A percentile compares a stretch with the other conserved stretches of the same genome.
phyloP scores from a whole-genome alignment of 2,113 vertebrate genomes.

The Coturnix japonica region DNA sequence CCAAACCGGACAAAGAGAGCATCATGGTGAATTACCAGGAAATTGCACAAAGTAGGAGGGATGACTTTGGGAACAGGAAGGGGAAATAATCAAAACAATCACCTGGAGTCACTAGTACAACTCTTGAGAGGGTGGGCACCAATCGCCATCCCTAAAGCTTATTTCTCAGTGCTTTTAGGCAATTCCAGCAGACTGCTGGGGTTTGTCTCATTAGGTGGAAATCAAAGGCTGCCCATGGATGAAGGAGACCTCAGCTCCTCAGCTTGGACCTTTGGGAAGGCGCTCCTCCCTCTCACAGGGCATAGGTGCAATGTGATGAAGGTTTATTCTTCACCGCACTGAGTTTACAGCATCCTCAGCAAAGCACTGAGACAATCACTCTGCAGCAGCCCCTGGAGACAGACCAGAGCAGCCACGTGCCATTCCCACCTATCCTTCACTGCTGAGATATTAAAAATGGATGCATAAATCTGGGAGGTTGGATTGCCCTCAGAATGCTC shows the following conservation, averaged over 20 bases:
- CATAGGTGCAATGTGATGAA: background rate
- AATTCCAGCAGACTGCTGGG: background rate
- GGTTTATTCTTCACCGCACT: background rate
- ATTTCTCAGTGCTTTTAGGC: background rate
- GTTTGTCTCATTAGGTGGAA: background rate
- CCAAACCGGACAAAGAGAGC: background rate
- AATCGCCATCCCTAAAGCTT: fast-evolving
- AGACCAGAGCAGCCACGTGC: background rate
- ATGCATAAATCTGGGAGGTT: background rate
- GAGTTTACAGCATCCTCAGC: background rate
- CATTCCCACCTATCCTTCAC: background rate
- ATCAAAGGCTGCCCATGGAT: background rate
- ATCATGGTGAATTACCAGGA: background rate
- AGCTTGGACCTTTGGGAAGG: fast-evolving
- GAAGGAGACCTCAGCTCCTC: background rate
- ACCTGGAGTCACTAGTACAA: background rate
- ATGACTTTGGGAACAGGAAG: background rate
- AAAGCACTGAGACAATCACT: background rate
- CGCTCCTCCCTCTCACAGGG: background rate
- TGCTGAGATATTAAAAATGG: background rate
- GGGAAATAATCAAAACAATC: background rate
- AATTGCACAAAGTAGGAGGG: background rate
- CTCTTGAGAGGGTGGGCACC: background rate
- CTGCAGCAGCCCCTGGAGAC: background rate
- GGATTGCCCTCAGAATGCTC: background rate